These are phyloP conservation scores for Chaetodon auriga DNA, from an alignment of 2,113 vertebrate genomes.

Conservation along the genomic window DNA sequence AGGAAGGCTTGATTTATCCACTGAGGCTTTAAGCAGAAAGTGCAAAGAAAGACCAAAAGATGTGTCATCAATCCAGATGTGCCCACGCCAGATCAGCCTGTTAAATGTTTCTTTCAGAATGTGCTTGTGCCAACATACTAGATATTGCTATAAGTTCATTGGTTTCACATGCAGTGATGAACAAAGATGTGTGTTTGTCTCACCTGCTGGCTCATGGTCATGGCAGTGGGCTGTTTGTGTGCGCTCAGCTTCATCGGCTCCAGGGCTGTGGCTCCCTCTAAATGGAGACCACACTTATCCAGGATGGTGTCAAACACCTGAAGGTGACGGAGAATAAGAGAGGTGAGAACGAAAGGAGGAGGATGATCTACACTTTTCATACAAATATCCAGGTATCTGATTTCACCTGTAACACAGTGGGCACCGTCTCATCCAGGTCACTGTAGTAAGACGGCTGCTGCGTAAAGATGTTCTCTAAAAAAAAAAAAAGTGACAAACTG, in stretches of 20 bases:
- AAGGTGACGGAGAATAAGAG: background rate
- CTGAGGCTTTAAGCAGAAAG: background rate
- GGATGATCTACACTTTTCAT: background rate
- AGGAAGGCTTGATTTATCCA: background rate
- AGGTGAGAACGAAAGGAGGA: no score
- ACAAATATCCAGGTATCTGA: background rate
- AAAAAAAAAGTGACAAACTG: accelerated
- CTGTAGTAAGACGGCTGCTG: slow-evolving; percentile 94
- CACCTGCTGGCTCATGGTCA: slow-evolving; percentile 92
- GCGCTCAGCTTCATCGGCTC: slow-evolving; percentile 90
- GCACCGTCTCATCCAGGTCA: slow-evolving; percentile 92
- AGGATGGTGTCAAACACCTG: slow-evolving; percentile 93
- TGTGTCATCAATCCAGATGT: background rate
- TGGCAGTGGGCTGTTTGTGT: slow-evolving; percentile 81
- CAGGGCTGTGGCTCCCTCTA: slow-evolving; percentile 82
- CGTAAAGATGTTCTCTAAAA: slow-evolving; percentile 93
- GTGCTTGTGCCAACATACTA: background rate
- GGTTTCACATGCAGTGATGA: background rate
- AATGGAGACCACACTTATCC: slow-evolving; percentile 89
- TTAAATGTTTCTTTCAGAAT: background rate
- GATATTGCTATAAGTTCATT: background rate
- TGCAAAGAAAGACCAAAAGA: no score
- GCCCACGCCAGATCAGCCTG: background rate
- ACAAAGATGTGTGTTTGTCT: slow-evolving; percentile 2
- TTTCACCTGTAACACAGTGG: slow-evolving; percentile 86